A percentile compares a stretch with the other conserved stretches of the same genome.
These are phyloP conservation scores for Ptychochromis oligacanthus DNA, from an alignment of 2,113 vertebrate species.

Conservation along the genomic window DNA sequence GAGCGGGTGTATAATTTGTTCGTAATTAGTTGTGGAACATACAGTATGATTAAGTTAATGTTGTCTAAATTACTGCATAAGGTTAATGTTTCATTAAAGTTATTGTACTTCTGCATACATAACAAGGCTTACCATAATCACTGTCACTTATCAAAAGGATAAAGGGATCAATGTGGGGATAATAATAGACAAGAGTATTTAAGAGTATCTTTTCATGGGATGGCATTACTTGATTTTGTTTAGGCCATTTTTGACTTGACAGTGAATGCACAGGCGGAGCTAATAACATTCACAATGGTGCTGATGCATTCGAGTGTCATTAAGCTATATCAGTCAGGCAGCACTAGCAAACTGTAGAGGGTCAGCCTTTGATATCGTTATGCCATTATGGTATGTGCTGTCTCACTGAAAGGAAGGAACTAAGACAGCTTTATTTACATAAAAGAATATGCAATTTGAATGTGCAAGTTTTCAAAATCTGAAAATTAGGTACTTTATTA, in stretches of 20 bases:
- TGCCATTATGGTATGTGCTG: neutral
- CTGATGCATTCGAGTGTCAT: neutral
- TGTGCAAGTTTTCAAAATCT: neutral
- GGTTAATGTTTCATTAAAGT: neutral
- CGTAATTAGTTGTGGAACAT: neutral
- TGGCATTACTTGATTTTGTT: neutral
- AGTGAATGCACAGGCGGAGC: neutral
- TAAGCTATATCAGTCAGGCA: neutral
- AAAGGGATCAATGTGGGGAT: neutral
- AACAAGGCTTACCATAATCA: neutral
- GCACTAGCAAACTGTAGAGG: neutral
- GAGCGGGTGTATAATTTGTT: conserved; percentile 10
- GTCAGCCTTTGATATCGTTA: neutral
- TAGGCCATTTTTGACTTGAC: neutral
- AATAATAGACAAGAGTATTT: neutral
- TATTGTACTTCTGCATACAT: neutral
- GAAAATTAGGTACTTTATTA: neutral
- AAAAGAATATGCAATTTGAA: neutral
- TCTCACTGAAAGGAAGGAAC: neutral
- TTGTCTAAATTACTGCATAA: neutral
- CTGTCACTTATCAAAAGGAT: neutral
- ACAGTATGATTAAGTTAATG: conserved; percentile 12
- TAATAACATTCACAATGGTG: neutral
- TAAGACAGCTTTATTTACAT: neutral
- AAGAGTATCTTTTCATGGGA: neutral